Conservation (phyloP, 2,888 invertebrate genomes). For the Cordilura impudica region DNA sequence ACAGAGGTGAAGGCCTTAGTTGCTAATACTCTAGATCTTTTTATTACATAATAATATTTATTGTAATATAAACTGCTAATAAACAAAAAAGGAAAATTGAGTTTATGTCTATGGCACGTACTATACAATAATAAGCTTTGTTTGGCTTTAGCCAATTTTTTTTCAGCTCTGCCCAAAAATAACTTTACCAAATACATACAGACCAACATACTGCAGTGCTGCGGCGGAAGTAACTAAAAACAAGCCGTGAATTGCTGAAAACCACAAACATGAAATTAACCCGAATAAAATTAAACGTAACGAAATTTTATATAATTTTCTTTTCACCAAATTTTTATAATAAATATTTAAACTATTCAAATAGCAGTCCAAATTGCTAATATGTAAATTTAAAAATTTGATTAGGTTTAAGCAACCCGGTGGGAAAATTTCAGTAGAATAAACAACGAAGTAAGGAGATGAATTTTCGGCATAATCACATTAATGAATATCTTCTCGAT, state of each 20-base stretch:
- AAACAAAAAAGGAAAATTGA: slow-evolving; percentile 23
- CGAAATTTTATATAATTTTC: too few relatives aligned
- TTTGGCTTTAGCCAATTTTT: slow-evolving; percentile 6
- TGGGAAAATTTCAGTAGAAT: background rate
- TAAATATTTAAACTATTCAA: background rate
- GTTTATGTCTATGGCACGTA: too few relatives aligned
- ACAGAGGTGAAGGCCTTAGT: too few relatives aligned
- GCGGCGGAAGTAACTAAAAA: background rate
- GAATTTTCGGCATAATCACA: too few relatives aligned
- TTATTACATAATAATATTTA: too few relatives aligned
- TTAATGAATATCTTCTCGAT: too few relatives aligned
- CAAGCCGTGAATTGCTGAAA: background rate
- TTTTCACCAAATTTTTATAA: background rate
- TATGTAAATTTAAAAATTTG: background rate
- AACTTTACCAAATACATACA: background rate
- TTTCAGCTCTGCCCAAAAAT: background rate
- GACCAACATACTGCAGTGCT: background rate
- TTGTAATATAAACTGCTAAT: too few relatives aligned
- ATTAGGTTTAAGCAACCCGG: background rate
- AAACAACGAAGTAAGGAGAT: too few relatives aligned
- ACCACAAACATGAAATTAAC: slow-evolving; percentile 29
- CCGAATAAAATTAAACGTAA: background rate
- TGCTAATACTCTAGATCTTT: too few relatives aligned
- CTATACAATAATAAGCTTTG: slow-evolving; percentile 50
- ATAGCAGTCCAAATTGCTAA: background rate